Evolutionary conservation across 1,140 invertebrate species (phyloP).

Genomic region (Ridgeia piscesae): DNA sequence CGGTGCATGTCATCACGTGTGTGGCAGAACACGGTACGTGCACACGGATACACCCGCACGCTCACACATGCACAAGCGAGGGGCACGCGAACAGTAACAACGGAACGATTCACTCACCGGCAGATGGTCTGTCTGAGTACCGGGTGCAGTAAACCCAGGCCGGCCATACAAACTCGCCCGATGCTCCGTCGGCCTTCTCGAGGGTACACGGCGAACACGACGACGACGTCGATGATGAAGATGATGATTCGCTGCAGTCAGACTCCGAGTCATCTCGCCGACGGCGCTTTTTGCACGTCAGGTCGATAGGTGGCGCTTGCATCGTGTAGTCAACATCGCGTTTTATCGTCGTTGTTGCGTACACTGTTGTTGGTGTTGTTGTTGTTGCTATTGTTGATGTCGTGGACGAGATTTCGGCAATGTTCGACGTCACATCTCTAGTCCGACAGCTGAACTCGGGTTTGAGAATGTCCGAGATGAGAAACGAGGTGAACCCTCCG

Average conservation of each 20-base stretch:
- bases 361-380: background rate
- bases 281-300: background rate
- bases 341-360: background rate
- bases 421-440: background rate
- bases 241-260: background rate
- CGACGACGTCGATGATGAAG: background rate
- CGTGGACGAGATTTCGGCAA: background rate
- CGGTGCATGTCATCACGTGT: too few relatives aligned
- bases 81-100: background rate
- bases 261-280: background rate
- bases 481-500: background rate
- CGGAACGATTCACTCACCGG: slow-evolving; percentile 69
- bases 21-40: background rate
- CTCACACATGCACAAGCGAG: background rate
- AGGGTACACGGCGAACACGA: background rate
- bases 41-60: background rate
- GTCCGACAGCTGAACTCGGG: background rate
- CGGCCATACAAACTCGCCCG: slow-evolving; percentile 66
- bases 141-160: slow-evolving; percentile 97
- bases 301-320: background rate
- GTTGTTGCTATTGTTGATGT: background rate
- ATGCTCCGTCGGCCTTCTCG: background rate
- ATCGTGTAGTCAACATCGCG: background rate
- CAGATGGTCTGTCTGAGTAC: slow-evolving; percentile 92
- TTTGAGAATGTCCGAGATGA: slow-evolving; percentile 20